Percentiles rank a stretch among this genome's conserved stretches.
Evolutionary conservation across 2,797 vertebrate genomes (phyloP).

Genomic region (Neostethus bicornis): DNA sequence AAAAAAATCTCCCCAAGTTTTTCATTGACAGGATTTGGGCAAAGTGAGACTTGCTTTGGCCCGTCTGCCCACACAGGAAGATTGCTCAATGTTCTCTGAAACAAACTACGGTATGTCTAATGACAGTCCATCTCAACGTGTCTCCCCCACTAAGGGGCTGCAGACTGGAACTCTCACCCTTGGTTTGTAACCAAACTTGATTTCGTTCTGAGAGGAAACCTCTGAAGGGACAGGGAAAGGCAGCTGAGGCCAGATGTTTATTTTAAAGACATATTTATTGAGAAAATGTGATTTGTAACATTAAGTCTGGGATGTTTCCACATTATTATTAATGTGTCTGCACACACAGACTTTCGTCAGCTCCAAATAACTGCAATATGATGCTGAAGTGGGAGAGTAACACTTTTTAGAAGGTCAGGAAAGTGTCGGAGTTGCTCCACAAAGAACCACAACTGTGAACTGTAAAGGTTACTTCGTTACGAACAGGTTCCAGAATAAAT

Average conservation of each 20-base stretch:
- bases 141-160: not conserved
- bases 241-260: slow-evolving; percentile 22
- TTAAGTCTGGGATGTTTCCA: slow-evolving; percentile 10
- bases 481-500: too few relatives aligned
- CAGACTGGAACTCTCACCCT: not conserved
- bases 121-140: not conserved
- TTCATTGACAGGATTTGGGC: slow-evolving; percentile 3
- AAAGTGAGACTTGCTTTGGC: slow-evolving; percentile 9
- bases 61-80: slow-evolving; percentile 23
- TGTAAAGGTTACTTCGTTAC: too few relatives aligned
- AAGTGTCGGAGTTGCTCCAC: too few relatives aligned
- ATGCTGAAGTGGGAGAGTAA: not conserved
- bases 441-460: too few relatives aligned
- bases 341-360: not conserved
- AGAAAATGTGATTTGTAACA: slow-evolving; percentile 1
- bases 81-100: slow-evolving; percentile 1
- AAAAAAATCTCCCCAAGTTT: slow-evolving; percentile 2
- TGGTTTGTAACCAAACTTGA: too few relatives aligned
- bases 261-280: slow-evolving; percentile 4
- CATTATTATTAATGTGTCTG: not conserved
- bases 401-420: too few relatives aligned
- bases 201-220: not conserved
- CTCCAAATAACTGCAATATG: not conserved
- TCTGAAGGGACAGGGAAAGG: not conserved
- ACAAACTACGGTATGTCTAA: not conserved